Evolutionary conservation across 1,140 invertebrate genomes (phyloP).

Genomic region (Hycleus phaleratus): DNA sequence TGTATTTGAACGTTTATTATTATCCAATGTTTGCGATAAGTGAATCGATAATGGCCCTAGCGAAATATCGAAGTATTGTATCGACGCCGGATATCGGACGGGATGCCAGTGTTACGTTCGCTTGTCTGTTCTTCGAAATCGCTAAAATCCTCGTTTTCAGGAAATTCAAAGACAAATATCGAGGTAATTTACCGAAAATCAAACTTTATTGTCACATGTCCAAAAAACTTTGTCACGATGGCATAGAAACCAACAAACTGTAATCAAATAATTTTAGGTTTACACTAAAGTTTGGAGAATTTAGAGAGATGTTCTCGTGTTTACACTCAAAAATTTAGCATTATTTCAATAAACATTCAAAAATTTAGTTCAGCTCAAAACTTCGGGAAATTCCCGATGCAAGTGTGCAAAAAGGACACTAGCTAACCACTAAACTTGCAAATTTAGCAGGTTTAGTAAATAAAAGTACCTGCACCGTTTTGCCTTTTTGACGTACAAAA

Average conservation of each 20-base stretch:
- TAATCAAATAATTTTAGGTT: not conserved
- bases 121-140: constrained; percentile 20
- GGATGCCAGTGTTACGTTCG: constrained; percentile 27
- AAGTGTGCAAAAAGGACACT: too few relatives aligned
- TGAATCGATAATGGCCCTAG: constrained; percentile 28
- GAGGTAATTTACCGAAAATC: constrained; percentile 15
- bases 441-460: too few relatives aligned
- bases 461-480: too few relatives aligned
- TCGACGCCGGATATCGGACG: constrained; percentile 23
- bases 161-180: constrained; percentile 27
- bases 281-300: too few relatives aligned
- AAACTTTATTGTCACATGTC: too few relatives aligned
- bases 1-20: constrained; percentile 32
- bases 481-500: too few relatives aligned
- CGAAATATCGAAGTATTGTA: constrained; percentile 29
- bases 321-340: too few relatives aligned
- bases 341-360: not conserved
- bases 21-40: constrained; percentile 29
- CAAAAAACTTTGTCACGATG: too few relatives aligned
- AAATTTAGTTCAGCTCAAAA: not conserved
- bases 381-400: too few relatives aligned
- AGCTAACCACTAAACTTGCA: too few relatives aligned
- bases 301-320: too few relatives aligned
- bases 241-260: not conserved
- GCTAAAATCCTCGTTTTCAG: constrained; percentile 27